A percentile compares a stretch with the other conserved stretches of the same genome.
Conservation (phyloP, 2,888 invertebrate species). For the Neoitamus cyanurus region DNA sequence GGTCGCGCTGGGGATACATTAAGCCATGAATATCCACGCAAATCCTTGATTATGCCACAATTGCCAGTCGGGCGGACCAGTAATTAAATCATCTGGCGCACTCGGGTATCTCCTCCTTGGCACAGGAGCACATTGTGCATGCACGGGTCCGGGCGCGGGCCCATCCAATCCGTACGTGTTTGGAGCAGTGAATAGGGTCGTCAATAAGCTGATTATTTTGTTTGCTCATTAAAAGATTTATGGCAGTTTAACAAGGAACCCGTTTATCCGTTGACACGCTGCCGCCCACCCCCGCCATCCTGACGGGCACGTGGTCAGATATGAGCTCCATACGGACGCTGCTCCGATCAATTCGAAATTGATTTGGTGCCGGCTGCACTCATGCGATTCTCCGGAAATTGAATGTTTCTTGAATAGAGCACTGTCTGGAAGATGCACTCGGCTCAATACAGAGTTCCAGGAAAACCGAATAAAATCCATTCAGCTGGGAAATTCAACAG, state of each 20-base stretch:
- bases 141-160: background rate
- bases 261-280: slow-evolving; percentile 18
- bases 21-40: background rate
- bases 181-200: background rate
- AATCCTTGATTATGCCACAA: slow-evolving; percentile 26
- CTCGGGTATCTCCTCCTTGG: background rate
- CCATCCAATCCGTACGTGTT: background rate
- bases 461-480: background rate
- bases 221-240: slow-evolving; percentile 40
- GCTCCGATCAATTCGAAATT: background rate
- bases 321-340: background rate
- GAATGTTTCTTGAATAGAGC: background rate
- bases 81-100: slow-evolving; percentile 22
- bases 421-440: background rate
- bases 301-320: background rate
- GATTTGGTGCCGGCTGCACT: background rate
- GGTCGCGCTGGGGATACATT: background rate
- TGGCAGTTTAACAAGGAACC: background rate
- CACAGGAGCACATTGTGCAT: background rate
- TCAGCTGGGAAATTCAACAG: background rate
- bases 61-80: background rate
- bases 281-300: background rate
- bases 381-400: background rate
- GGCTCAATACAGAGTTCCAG: background rate
- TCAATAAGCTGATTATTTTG: slow-evolving; percentile 32